These are phyloP conservation scores for Petaurus breviceps DNA, from an alignment of 2,113 vertebrate species.

Conservation along the genomic window DNA sequence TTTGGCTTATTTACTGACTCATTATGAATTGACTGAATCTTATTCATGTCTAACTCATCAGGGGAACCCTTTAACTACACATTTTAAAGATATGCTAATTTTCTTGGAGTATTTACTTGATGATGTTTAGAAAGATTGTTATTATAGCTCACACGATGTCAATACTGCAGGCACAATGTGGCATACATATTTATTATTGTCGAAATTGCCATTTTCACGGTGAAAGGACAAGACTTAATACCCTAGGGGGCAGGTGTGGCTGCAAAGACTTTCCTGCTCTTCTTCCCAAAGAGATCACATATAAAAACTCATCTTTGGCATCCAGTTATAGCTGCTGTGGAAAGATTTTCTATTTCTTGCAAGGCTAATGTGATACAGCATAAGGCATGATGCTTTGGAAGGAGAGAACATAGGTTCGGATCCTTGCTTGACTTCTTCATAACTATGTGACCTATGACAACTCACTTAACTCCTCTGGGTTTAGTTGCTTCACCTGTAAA, in stretches of 20 bases:
- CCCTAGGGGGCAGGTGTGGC: neutral
- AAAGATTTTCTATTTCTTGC: neutral
- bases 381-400: neutral
- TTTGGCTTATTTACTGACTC: conserved; percentile 2
- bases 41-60: conserved; percentile 2
- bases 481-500: neutral
- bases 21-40: neutral
- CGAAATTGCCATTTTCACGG: neutral
- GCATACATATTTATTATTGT: neutral
- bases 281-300: neutral
- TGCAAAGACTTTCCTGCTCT: neutral
- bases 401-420: neutral
- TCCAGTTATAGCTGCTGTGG: neutral
- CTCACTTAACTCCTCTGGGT: no score
- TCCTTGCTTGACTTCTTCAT: neutral
- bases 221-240: neutral
- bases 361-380: neutral
- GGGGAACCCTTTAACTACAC: neutral
- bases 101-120: neutral
- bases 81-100: conserved; percentile 1
- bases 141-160: neutral
- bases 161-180: neutral
- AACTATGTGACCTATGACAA: neutral
- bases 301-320: neutral
- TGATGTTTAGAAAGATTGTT: neutral